Conservation (phyloP, 2,797 vertebrate species). For the Girardinus metallicus region DNA sequence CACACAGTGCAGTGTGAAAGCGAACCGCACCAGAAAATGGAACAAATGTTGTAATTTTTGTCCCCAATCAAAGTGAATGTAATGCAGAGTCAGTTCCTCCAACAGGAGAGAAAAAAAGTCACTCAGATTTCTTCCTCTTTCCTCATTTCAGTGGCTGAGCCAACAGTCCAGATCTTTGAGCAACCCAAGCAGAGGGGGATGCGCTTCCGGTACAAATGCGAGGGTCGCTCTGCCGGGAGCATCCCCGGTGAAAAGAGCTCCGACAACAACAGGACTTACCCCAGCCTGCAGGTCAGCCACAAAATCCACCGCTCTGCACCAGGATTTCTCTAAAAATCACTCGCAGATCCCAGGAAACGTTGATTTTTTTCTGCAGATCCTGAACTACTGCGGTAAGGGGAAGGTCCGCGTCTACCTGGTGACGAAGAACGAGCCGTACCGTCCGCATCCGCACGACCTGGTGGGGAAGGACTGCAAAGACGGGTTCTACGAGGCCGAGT, state of each 20-base stretch:
- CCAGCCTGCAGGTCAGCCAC: constrained; percentile 90
- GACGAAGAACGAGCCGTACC: constrained; percentile 94
- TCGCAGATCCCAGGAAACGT: background rate
- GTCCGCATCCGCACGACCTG: constrained; percentile 95
- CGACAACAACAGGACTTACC: constrained; percentile 95
- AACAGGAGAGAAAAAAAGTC: background rate
- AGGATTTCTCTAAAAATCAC: background rate
- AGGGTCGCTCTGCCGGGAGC: constrained; percentile 96
- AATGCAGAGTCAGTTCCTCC: background rate
- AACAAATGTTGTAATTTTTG: background rate
- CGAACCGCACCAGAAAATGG: background rate
- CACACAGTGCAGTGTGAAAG: background rate
- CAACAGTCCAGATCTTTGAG: constrained; percentile 91
- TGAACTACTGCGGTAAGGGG: constrained; percentile 89
- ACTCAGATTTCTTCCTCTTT: background rate
- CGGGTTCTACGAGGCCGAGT: constrained; percentile 96
- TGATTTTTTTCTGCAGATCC: constrained; percentile 78
- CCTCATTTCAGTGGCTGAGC: constrained; percentile 83
- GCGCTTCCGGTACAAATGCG: constrained; percentile 98
- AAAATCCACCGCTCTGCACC: background rate
- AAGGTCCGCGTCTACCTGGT: constrained; percentile 94
- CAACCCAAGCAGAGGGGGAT: constrained; percentile 96
- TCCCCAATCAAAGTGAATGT: background rate
- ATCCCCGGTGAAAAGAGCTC: constrained; percentile 95
- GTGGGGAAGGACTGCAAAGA: constrained; percentile 98